Conservation (phyloP, 1,140 invertebrate species). For the Drosophila takahashii region DNA sequence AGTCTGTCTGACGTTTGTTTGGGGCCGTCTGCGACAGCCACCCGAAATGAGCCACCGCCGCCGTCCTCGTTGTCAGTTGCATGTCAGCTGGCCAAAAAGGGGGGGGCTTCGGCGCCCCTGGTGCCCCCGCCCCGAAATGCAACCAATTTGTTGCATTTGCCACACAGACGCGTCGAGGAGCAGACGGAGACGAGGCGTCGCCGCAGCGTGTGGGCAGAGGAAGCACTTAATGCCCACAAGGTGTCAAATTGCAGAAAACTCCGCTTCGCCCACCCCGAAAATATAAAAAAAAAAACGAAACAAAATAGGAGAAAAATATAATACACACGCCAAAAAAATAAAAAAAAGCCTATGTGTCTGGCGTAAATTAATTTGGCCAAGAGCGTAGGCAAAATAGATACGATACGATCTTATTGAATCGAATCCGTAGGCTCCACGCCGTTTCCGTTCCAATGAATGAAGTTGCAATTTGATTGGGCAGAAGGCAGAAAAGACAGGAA, state of each 20-base stretch:
- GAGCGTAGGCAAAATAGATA: conserved; percentile 74
- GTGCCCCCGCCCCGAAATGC: conserved; percentile 55
- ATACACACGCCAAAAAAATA: conserved; percentile 12
- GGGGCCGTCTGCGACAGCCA: conserved; percentile 42
- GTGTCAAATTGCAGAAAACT: conserved; percentile 83
- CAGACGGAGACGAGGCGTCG: conserved; percentile 67
- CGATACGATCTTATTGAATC: conserved; percentile 50
- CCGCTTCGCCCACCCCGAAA: conserved; percentile 67
- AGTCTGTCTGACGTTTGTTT: conserved; percentile 40
- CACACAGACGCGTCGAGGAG: conserved; percentile 37
- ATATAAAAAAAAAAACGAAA: conserved; percentile 17
- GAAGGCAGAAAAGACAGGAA: not conserved
- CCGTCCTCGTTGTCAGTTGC: conserved; percentile 70
- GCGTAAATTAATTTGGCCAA: conserved; percentile 77
- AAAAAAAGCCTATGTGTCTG: conserved; percentile 34
- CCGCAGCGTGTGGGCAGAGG: conserved; percentile 77
- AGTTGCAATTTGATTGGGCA: conserved; percentile 18
- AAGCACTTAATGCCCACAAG: conserved; percentile 84
- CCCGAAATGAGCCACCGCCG: conserved; percentile 36
- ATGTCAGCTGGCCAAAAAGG: conserved; percentile 51
- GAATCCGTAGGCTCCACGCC: conserved; percentile 46
- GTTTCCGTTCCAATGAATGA: conserved; percentile 51
- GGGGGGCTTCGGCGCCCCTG: too few relatives aligned
- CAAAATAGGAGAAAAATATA: not conserved
- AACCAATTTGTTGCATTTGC: conserved; percentile 79